phyloP scores from a whole-genome alignment of 2,113 vertebrate genomes.

The Amphiprion ocellaris region DNA sequence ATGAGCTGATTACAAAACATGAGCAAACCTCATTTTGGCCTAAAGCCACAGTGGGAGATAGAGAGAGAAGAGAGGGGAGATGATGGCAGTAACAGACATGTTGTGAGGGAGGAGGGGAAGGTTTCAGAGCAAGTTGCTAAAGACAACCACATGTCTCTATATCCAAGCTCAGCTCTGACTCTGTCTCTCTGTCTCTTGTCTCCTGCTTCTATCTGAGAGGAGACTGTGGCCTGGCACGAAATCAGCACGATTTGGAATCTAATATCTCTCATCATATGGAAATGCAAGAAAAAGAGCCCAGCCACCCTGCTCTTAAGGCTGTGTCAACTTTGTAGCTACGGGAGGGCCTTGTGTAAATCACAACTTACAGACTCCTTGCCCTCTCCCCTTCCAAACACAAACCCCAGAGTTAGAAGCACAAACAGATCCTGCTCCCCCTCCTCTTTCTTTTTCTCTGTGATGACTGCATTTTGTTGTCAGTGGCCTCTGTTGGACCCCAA shows the following conservation, averaged over 20 bases:
- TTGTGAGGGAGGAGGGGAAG: slow-evolving; percentile 58
- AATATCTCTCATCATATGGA: slow-evolving; percentile 79
- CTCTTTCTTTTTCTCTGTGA: slow-evolving; percentile 2
- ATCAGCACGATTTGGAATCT: slow-evolving; percentile 82
- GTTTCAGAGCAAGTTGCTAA: slow-evolving; percentile 76
- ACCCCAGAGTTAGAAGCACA: slow-evolving; percentile 56
- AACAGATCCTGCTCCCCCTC: slow-evolving; percentile 55
- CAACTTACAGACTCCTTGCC: slow-evolving; percentile 63
- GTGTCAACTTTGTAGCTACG: slow-evolving; percentile 58
- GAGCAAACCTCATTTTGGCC: slow-evolving; percentile 71
- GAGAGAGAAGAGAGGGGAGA: slow-evolving; percentile 45
- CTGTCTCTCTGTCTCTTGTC: slow-evolving; percentile 67
- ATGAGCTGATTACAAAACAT: slow-evolving; percentile 69
- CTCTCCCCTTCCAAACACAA: slow-evolving; percentile 63
- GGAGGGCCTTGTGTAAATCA: slow-evolving; percentile 77
- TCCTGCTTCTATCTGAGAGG: slow-evolving; percentile 84
- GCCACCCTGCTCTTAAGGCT: slow-evolving; percentile 61
- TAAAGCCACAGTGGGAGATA: slow-evolving; percentile 50
- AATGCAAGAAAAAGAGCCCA: slow-evolving; percentile 63
- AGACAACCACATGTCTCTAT: slow-evolving; percentile 88
- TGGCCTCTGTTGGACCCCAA: slow-evolving; percentile 49
- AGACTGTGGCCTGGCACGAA: slow-evolving; percentile 87
- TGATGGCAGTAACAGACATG: slow-evolving; percentile 57
- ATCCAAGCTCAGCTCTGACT: slow-evolving; percentile 78
- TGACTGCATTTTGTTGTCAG: slow-evolving; percentile 45